Conservation (phyloP, 2,888 invertebrate genomes). For the Cheilosia variabilis region DNA sequence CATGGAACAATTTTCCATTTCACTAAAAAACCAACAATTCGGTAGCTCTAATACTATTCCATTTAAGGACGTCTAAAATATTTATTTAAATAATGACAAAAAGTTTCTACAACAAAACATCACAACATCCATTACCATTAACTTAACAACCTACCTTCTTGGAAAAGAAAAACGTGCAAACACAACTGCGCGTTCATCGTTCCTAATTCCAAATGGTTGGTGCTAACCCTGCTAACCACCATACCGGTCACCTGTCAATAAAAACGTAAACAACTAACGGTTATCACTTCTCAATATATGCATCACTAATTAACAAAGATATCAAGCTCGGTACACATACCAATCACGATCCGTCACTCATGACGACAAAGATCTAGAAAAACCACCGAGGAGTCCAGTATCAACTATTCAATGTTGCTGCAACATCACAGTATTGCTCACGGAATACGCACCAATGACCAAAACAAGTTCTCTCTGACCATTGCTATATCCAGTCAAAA, state of each 20-base stretch:
- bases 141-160: too few species aligned
- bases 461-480: conserved; percentile 40
- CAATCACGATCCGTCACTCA: conserved; percentile 16
- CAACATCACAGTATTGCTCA: conserved; percentile 49
- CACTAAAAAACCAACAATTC: too few species aligned
- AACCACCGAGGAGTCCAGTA: background rate
- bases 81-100: background rate
- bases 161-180: too few species aligned
- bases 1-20: too few species aligned
- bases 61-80: too few species aligned
- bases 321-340: conserved; percentile 26
- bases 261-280: conserved; percentile 50
- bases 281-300: conserved; percentile 19
- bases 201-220: conserved; percentile 1
- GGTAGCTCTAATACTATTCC: too few species aligned
- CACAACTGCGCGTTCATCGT: conserved; percentile 1
- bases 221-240: background rate
- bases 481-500: conserved; percentile 21
- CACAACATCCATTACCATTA: too few species aligned
- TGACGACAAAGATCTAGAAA: conserved; percentile 16
- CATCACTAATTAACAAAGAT: conserved; percentile 24
- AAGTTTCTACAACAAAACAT: background rate
- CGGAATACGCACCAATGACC: background rate
- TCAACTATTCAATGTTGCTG: conserved; percentile 28
- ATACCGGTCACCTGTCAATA: conserved; percentile 11